Evolutionary conservation across 92 coral and sea anemone species (phyloP), one percentile per base, ranked within the genome.

Genomic region (Bergia sp.): DNA sequence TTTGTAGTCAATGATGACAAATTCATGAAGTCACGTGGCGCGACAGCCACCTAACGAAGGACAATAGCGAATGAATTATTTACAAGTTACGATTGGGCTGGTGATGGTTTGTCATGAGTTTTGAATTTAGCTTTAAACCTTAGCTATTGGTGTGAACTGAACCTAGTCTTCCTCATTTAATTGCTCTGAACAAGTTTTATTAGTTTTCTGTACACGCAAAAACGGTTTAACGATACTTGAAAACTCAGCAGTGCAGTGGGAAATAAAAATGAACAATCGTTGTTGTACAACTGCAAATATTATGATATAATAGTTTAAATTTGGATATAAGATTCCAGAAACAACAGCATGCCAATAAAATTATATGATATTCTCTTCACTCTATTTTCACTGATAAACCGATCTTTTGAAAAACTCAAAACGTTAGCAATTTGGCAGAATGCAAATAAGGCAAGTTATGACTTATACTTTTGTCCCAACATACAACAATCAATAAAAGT

Each of bases 11-110:
- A 43, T 69, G 47, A 69, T 43, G 50, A 71, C 38, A 84, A 45
- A 44, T 67, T 71, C 21, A 84, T 84, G 87, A 84, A 58, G 44
- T 84, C 87, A 72, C 87, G 79, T 84, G 87, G 87, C 45, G 43
- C 3, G 45, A 10, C 23, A 84, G 36, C 77, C 77, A 73, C 87
- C 87, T 5, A 84, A 84, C 87, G 47, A 72, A 84, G 44, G 37
- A 40, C 65, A 84, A 47, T 38, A 84, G 41, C 37, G 21, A 7
- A 71, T 84, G 36, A 47, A 84, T 44, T 45, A 23, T 84, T 84
- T 5, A 84, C 44, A 3, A 10, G 58, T 37, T 15, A 42, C 66
- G 50, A 42, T 65, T 41, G 75, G 71, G 21, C 66, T 38, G 29
- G 85, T 58, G 4, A 36, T 23, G 65, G 66, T 23, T 43, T 11